Conservation (phyloP, 2,113 vertebrate species). For the Melanotaenia duboulayi region DNA sequence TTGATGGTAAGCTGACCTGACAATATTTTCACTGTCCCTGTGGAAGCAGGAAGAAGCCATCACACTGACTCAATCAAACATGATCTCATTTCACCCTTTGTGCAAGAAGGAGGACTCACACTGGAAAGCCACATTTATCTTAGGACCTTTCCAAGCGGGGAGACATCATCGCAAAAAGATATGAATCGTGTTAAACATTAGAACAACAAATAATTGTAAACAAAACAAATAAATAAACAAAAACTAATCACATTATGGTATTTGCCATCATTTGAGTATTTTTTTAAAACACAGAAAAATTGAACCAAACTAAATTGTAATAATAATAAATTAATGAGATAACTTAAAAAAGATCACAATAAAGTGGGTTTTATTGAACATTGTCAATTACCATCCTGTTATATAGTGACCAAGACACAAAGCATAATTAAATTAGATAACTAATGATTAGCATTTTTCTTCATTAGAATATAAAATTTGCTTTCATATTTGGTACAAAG, state of each 20-base stretch:
- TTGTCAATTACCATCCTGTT: neutral
- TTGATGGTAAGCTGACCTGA: constrained; percentile 59
- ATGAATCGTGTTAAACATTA: neutral
- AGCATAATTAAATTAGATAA: neutral
- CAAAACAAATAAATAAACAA: too few relatives aligned
- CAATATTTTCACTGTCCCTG: constrained; percentile 40
- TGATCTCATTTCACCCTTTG: constrained; percentile 27
- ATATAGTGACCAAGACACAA: neutral
- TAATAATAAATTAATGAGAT: neutral
- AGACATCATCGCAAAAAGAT: neutral
- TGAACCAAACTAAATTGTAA: neutral
- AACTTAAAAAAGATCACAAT: neutral
- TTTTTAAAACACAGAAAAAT: neutral
- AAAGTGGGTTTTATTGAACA: neutral
- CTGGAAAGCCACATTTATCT: constrained; percentile 24
- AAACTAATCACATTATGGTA: too few relatives aligned
- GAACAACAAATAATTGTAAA: neutral
- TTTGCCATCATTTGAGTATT: too few relatives aligned
- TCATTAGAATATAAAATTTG: too few relatives aligned
- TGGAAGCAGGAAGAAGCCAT: constrained; percentile 41
- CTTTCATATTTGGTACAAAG: too few relatives aligned
- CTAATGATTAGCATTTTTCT: neutral
- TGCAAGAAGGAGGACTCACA: constrained; percentile 13
- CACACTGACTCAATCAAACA: constrained; percentile 39
- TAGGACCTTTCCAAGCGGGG: constrained; percentile 10